Percentiles rank a stretch among this genome's conserved stretches.
Conservation (phyloP, 2,113 vertebrate genomes). For the Apistogramma diplotaenia region DNA sequence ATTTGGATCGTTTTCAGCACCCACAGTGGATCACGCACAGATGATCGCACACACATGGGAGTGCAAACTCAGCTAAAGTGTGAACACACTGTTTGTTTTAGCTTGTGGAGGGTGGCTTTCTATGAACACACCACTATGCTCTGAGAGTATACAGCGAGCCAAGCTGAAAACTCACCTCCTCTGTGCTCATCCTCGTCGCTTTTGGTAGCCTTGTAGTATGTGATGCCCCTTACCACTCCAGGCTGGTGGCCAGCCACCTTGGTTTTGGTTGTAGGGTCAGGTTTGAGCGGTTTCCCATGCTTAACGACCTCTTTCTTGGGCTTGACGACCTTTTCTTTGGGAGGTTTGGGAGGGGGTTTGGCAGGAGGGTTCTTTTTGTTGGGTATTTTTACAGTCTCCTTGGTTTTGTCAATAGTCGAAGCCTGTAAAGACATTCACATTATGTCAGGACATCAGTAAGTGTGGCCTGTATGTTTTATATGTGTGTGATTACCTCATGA, state of each 20-base stretch:
- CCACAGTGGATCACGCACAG: slow-evolving; percentile 37
- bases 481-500: neutral
- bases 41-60: slow-evolving; percentile 36
- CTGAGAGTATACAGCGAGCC: neutral
- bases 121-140: neutral
- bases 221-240: slow-evolving; percentile 86
- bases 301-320: slow-evolving; percentile 84
- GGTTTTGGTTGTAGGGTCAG: slow-evolving; percentile 82
- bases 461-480: neutral
- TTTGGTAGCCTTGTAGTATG: slow-evolving; percentile 91
- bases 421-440: slow-evolving; percentile 73
- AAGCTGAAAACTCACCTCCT: slow-evolving; percentile 59
- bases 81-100: slow-evolving; percentile 27
- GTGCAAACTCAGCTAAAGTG: slow-evolving; percentile 24
- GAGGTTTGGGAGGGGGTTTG: slow-evolving; percentile 63
- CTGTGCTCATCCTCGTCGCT: slow-evolving; percentile 62
- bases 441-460: neutral
- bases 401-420: slow-evolving; percentile 76
- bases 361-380: slow-evolving; percentile 76
- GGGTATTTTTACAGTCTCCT: slow-evolving; percentile 73
- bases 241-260: slow-evolving; percentile 80
- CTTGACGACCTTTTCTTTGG: slow-evolving; percentile 88
- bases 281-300: slow-evolving; percentile 29
- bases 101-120: neutral
- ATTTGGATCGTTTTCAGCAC: slow-evolving; percentile 40